phyloP scores from a whole-genome alignment of 1,140 invertebrate species.

The Hetaerina americana region DNA sequence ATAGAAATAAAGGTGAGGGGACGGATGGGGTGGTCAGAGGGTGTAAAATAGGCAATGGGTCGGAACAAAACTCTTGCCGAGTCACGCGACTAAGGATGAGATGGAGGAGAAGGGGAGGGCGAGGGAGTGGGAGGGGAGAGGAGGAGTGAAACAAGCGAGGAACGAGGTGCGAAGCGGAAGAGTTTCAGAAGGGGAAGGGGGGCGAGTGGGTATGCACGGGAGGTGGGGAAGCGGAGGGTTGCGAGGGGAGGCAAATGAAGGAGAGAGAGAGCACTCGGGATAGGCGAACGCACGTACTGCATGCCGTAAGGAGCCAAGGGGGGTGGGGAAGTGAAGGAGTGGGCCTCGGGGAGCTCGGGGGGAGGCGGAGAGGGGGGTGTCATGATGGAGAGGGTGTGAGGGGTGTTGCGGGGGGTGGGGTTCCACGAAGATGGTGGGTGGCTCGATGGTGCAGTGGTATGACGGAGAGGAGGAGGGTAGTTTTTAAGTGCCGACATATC shows the following conservation, averaged over 20 bases:
- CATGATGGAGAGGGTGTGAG: background rate
- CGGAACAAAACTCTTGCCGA: background rate
- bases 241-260: no score
- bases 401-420: no score
- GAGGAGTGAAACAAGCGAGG: background rate
- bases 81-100: background rate
- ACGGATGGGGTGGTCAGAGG: background rate
- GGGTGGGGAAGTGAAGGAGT: background rate
- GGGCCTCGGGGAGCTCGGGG: background rate
- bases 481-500: background rate
- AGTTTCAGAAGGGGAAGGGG: background rate
- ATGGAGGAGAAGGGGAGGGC: background rate
- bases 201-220: background rate
- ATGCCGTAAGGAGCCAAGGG: no score
- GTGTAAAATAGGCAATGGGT: background rate
- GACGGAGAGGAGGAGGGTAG: background rate
- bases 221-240: no score
- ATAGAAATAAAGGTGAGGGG: background rate
- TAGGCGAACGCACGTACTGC: no score
- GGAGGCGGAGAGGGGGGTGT: background rate
- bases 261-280: no score
- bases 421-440: background rate
- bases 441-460: background rate
- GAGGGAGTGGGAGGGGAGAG: background rate
- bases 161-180: background rate